phyloP scores from a whole-genome alignment of 1,140 invertebrate genomes.

The Papilio aristodemus region DNA sequence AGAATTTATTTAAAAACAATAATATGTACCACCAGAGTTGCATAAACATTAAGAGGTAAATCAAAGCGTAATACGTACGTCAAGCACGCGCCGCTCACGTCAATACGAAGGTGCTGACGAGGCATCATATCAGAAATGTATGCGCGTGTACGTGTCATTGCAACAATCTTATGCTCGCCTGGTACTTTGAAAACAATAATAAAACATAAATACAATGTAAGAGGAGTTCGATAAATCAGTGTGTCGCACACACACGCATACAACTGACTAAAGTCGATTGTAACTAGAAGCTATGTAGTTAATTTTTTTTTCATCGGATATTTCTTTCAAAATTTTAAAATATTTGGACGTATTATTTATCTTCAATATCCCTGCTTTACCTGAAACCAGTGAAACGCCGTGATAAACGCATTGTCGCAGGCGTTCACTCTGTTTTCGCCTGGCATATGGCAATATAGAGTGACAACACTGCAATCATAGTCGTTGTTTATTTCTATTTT shows the following conservation, averaged over 20 bases:
- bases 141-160: conserved; percentile 23
- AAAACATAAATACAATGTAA: too few relatives aligned
- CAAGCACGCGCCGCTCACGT: background rate
- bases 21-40: background rate
- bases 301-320: too few relatives aligned
- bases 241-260: too few relatives aligned
- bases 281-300: too few relatives aligned
- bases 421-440: too few relatives aligned
- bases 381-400: too few relatives aligned
- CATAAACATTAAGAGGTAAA: background rate
- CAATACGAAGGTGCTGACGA: background rate
- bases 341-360: too few relatives aligned
- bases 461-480: background rate
- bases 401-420: too few relatives aligned
- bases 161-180: conserved; percentile 49
- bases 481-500: background rate
- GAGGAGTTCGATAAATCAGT: too few relatives aligned
- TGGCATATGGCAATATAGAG: background rate
- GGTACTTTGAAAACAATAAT: conserved; percentile 26
- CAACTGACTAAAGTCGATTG: too few relatives aligned
- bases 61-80: background rate
- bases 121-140: background rate
- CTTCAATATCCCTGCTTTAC: too few relatives aligned
- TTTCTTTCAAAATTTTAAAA: too few relatives aligned
- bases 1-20: conserved; percentile 2